Base-by-base conservation (phyloP, 2,888 invertebrate species). In the Vanessa cardui region DNA sequence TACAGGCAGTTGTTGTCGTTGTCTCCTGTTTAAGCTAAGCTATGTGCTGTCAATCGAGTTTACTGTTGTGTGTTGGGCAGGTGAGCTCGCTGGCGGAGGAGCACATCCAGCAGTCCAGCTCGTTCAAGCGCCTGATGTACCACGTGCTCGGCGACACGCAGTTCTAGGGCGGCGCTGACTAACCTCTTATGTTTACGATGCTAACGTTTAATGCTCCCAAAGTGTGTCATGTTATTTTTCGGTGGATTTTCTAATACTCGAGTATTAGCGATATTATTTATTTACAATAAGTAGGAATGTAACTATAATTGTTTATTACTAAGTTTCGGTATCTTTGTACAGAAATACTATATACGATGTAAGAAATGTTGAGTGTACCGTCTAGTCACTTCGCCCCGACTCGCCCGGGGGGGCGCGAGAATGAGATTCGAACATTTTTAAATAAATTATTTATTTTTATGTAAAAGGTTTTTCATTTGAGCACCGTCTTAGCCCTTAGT, bases 61-160 rank as follows among this genome's bases (percentile, higher is more conserved):
- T 12, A 39, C 4, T 39, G 12, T 39, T 39, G 4, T 39, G 4
- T 39, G 9, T 9, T 39, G 82, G 89, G 20, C 92, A 95, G 95
- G 93, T 95, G 78, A 96, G 95, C 87, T 94, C 95, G 66, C 85
- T 95, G 80, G 95, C 95, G 77, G 95, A 96, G 82, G 97, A 97
- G 84, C 94, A 95, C 81, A 98, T 98, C 85, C 97, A 97, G 83
- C 98, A 98, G 89, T 98, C 97, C 89, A 96, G 96, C 89, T 97
- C 97, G 75, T 98, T 98, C 94, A 97, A 97, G 89, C 96, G 98
- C 86, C 95, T 98, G 85, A 98, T 98, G 98, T 96, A 96, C 94
- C 96, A 96, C 93, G 97, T 98, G 77, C 94, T 97, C 85, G 96
- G 97, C 77, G 96, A 97, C 90, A 95, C 95, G 71, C 81, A 85